Evolutionary conservation across 2,797 vertebrate genomes (phyloP), one percentile per base, ranked within the genome.

Genomic region (Staurois parvus): DNA sequence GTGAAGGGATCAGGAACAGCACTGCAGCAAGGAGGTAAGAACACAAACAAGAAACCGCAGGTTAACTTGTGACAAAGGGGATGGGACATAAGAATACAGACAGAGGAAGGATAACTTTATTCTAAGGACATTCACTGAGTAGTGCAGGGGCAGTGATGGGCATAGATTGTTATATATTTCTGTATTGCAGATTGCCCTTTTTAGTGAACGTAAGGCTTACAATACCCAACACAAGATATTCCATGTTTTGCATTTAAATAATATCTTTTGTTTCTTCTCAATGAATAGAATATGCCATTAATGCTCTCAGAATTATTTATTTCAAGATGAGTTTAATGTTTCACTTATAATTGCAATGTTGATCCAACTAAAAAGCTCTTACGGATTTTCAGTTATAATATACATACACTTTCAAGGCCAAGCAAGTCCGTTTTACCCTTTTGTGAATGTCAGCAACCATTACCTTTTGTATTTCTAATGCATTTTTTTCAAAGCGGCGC

Each of bases 381-480:
- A 24, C 56, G 48, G 26, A 72, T 66, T 72, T 86, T 81, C 52
- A 77, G 79, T 70, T 76, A 76, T 32, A 48, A 40, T 40, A 45
- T 82, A 32, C 73, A 48, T 45, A 78, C 68, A 17, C 62, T 84
- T 87, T 87, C 76, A 87, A 83, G 81, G 76, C 62, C 70, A 75
- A 48, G 11, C n/a, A 45, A 74, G 52, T 79, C 42, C 52, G 30
- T 76, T 81, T 81, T 85, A 21, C 75, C 42, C 52, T 66, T 79
- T 64, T 79, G 59, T 83, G 69, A 79, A 83, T 83, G 69, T 45
- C 30, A 79, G 42, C 69, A 87, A 32, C 85, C 81, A 83, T 83
- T 73, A 83, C 72, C 75, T 66, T 75, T 79, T 79, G 81, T 74
- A 83, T 72, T 69, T 68, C 69, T 83, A 83, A 87, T 83, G 85